Conservation (phyloP, 2,888 invertebrate genomes). For the Dicyrtoma fusca region DNA sequence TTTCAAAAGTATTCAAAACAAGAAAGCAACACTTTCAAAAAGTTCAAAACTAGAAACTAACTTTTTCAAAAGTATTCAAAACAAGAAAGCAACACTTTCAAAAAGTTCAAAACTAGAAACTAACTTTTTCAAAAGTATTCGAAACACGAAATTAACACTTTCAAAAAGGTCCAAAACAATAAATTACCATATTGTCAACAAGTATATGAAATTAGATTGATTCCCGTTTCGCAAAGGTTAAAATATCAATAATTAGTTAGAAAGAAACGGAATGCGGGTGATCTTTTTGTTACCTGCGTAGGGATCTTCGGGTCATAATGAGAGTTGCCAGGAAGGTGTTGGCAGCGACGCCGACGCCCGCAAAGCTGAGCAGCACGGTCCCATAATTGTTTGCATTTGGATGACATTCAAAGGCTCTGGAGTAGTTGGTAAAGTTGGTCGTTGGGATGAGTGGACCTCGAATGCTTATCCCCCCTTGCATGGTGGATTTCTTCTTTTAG, state of each 20-base stretch:
- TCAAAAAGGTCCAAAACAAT: no score
- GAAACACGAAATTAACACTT: no score
- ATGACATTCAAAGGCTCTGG: slow-evolving; percentile 71
- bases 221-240: no score
- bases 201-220: no score
- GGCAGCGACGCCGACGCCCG: slow-evolving; percentile 66
- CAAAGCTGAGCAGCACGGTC: slow-evolving; percentile 59
- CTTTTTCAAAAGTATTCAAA: no score
- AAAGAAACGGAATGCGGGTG: background rate
- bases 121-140: no score
- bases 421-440: slow-evolving; percentile 53
- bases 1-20: no score
- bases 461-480: slow-evolving; percentile 38
- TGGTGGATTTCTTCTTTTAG: background rate
- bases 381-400: slow-evolving; percentile 79
- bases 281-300: slow-evolving; percentile 71
- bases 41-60: no score
- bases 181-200: no score
- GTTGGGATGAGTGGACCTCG: slow-evolving; percentile 31
- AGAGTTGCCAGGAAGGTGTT: slow-evolving; percentile 80
- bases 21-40: no score
- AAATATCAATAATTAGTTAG: background rate
- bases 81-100: no score
- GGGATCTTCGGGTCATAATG: slow-evolving; percentile 76
- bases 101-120: no score